Conservation (phyloP, 2,888 invertebrate species). For the Eristalinus aeneus region DNA sequence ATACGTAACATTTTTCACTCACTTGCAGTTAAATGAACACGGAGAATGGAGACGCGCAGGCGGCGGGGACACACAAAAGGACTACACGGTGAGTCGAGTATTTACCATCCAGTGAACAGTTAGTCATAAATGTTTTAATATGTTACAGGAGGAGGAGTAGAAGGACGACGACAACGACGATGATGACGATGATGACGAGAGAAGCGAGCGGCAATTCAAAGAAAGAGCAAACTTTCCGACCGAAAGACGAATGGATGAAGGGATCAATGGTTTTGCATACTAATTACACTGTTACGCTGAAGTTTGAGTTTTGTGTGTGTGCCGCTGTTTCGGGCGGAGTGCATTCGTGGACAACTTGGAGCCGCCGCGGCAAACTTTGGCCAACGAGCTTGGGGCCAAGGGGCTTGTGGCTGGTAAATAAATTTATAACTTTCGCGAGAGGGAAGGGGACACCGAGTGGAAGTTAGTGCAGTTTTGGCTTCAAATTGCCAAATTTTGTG, state of each 20-base stretch:
- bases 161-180: background rate
- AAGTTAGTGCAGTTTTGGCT: no score
- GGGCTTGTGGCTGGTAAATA: background rate
- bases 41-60: background rate
- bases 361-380: background rate
- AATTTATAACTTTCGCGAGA: background rate
- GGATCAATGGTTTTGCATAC: slow-evolving; percentile 64
- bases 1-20: background rate
- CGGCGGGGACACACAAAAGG: background rate
- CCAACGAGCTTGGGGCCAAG: background rate
- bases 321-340: background rate
- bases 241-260: background rate
- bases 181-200: background rate
- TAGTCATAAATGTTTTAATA: background rate
- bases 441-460: no score
- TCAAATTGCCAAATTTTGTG: no score
- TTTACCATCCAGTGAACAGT: background rate
- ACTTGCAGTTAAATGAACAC: background rate
- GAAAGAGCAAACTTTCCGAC: background rate
- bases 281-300: slow-evolving; percentile 56
- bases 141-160: background rate
- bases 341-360: background rate
- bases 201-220: background rate
- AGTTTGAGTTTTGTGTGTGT: slow-evolving; percentile 56
- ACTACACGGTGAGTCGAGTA: background rate